Conservation (phyloP, 2,113 vertebrate species). For the Montifringilla adamsi region DNA sequence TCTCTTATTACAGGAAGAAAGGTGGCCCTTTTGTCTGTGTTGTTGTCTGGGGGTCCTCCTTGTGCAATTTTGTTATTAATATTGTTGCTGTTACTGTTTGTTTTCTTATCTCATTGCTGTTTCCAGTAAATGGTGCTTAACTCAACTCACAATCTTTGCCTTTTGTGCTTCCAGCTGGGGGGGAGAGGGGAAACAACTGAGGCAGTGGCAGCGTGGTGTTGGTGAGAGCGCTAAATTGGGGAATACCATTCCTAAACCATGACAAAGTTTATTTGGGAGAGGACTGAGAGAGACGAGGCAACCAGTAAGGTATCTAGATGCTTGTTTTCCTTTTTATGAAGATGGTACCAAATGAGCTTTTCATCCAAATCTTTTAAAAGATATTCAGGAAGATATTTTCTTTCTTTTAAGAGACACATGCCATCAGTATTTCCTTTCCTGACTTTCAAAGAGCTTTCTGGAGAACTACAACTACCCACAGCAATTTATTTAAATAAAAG, state of each 20-base stretch:
- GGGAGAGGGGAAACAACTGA: neutral
- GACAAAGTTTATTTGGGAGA: neutral
- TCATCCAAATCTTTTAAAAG: neutral
- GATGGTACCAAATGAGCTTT: neutral
- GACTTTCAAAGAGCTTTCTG: neutral
- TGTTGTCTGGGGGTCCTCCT: neutral
- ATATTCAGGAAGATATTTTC: neutral
- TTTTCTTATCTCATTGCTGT: neutral
- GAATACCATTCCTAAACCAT: neutral
- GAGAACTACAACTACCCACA: neutral
- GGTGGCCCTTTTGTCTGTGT: no score
- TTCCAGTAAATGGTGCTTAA: neutral
- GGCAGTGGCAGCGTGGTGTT: neutral
- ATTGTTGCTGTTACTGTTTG: neutral
- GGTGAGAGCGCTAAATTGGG: neutral
- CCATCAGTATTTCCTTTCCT: neutral
- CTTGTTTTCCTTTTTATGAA: neutral
- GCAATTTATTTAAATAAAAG: neutral
- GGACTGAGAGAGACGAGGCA: neutral
- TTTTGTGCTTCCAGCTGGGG: neutral
- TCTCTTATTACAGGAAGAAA: neutral
- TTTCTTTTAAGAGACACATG: neutral
- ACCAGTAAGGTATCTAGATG: neutral
- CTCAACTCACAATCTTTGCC: neutral
- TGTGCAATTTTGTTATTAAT: neutral